Evolutionary conservation across 2,797 vertebrate species (phyloP), one percentile per base, ranked within the genome.

Genomic region (Mus caroli): DNA sequence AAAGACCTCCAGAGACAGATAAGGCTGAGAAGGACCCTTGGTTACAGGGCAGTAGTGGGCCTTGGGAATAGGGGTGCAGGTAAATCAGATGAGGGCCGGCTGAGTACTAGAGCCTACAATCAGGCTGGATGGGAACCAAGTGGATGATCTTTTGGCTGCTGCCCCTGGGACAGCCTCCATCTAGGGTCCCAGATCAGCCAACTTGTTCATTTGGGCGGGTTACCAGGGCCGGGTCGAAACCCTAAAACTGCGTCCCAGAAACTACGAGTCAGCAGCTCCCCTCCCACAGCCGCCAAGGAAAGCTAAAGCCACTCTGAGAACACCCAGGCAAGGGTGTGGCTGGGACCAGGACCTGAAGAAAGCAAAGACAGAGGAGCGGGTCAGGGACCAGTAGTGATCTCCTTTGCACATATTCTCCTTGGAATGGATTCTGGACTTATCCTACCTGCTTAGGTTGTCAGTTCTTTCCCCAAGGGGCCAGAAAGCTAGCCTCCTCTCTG

Each of bases 221-320:
- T 40, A 69, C 34, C 43, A 50, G 95, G 95, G 95, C 86, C 34
- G 1, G 88, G 88, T 37, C 28, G 85, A 96, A 97, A 96, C 88
- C 94, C 43, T 1, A 8, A 37, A 43, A 11, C 26, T 1, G 56
- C 12, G 15, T 95, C 94, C 92, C 96, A 94, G 92, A 97, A 97
- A 95, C 94, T 34, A 0, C 13, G 0, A 90, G 94, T 93, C 92
- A 90, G 97, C 24, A 0, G 46, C 54, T 80, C 71, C 91, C 71
- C 87, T 85, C 86, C 78, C 6, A 75, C 40, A 1, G 56, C 84
- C 0, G 0, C 43, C 34, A 1, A 50, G 17, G 10, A 69, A 69
- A 78, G 78, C 90, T 34, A 4, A 60, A 83, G 90, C 78, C 13
- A 0, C 62, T 77, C 40, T 2, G 34, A 84, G 76, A 58, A 46